Evolutionary conservation across 2,113 vertebrate species (phyloP).

Genomic region (Eudyptes chrysolophus): DNA sequence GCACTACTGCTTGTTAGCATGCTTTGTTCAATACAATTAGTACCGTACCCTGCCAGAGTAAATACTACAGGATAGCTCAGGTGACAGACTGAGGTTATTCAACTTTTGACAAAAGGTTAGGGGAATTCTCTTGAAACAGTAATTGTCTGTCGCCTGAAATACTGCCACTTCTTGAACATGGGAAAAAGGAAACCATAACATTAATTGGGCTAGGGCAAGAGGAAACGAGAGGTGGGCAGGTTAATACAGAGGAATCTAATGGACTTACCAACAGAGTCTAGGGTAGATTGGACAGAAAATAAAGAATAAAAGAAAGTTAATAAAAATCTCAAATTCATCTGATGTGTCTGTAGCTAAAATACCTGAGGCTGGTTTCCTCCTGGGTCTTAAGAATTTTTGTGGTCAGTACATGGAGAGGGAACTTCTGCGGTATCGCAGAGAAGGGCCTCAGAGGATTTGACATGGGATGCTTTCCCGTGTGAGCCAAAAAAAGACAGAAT

Average conservation of each 20-base stretch:
- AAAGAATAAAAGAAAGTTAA: not conserved
- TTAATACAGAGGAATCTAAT: not conserved
- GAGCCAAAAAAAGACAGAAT: not conserved
- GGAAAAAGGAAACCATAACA: not conserved
- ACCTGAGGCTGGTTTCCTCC: not conserved
- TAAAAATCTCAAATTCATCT: not conserved
- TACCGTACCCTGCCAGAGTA: not conserved
- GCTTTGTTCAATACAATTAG: constrained; percentile 48
- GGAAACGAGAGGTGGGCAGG: not conserved
- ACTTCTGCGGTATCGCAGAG: not conserved
- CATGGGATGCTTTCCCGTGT: not conserved
- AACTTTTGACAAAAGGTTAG: constrained; percentile 55
- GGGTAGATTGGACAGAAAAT: not conserved
- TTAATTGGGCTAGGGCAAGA: not conserved
- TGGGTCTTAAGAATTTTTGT: not conserved
- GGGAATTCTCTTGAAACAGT: constrained; percentile 20
- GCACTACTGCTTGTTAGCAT: constrained; percentile 2
- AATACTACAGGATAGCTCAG: not conserved
- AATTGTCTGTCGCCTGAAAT: constrained; percentile 57
- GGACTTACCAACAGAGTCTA: not conserved
- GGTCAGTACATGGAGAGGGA: not conserved
- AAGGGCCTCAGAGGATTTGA: not conserved
- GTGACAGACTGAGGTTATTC: constrained; percentile 44
- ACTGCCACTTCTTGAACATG: not conserved
- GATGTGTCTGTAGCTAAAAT: not conserved